Percentiles rank a stretch among this genome's conserved stretches.
Evolutionary conservation across 2,888 invertebrate genomes (phyloP).

Genomic region (Melieria omissa): DNA sequence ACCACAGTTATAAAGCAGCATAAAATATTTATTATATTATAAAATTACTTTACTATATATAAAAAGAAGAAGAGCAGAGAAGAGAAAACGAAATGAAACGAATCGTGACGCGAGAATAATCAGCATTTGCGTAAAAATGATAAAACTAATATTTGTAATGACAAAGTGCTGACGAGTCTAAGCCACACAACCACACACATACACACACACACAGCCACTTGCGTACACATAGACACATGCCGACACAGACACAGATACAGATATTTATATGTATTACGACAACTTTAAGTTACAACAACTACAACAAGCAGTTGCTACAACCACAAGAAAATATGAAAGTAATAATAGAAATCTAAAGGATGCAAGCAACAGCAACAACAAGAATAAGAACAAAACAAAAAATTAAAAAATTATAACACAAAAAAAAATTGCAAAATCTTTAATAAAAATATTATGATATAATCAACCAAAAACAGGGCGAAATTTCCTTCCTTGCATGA

Average conservation of each 20-base stretch:
- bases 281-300: conserved; percentile 45
- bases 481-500: too few species aligned
- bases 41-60: too few species aligned
- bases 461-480: conserved; percentile 52
- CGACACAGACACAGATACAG: not conserved
- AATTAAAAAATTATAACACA: conserved; percentile 45
- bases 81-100: too few species aligned
- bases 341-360: too few species aligned
- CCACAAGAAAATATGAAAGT: conserved; percentile 33
- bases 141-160: too few species aligned
- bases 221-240: not conserved
- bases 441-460: conserved; percentile 64
- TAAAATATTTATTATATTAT: too few species aligned
- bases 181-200: too few species aligned
- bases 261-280: not conserved
- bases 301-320: conserved; percentile 44
- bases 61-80: too few species aligned
- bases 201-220: too few species aligned
- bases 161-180: too few species aligned
- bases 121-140: too few species aligned
- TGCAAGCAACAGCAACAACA: conserved; percentile 29
- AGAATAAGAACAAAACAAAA: conserved; percentile 46
- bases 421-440: conserved; percentile 54
- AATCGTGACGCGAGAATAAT: too few species aligned
- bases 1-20: conserved; percentile 4